phyloP scores from a whole-genome alignment of 2,113 vertebrate genomes.

The Nannobrachium achirus region DNA sequence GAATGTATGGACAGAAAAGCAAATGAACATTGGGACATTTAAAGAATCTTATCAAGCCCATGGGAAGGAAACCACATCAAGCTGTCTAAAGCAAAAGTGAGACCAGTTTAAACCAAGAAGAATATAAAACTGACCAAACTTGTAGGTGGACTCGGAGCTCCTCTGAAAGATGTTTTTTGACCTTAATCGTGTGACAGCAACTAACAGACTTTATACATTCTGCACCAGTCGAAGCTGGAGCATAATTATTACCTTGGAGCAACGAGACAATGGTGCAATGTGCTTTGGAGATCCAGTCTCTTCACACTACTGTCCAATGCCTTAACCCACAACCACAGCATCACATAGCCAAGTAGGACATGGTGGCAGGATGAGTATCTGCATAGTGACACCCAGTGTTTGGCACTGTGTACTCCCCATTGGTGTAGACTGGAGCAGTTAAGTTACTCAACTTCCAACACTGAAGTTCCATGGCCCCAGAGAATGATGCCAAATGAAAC shows the following conservation, averaged over 20 bases:
- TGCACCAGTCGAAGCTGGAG: constrained; percentile 34
- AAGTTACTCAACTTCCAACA: constrained; percentile 31
- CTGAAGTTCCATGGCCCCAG: constrained; percentile 34
- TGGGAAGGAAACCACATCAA: constrained; percentile 55
- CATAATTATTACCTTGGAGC: constrained; percentile 46
- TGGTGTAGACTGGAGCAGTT: constrained; percentile 25
- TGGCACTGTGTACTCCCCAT: constrained; percentile 17
- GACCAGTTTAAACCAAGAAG: constrained; percentile 36
- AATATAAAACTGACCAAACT: constrained; percentile 44
- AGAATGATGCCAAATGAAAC: constrained; percentile 50
- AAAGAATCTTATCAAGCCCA: constrained; percentile 57
- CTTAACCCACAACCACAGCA: constrained; percentile 72
- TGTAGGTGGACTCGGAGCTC: constrained; percentile 15
- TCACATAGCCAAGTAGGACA: constrained; percentile 30
- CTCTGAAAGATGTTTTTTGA: constrained; percentile 8
- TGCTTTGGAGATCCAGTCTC: constrained; percentile 48
- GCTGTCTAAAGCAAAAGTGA: constrained; percentile 29
- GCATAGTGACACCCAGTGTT: constrained; percentile 42
- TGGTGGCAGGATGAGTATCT: constrained; percentile 26
- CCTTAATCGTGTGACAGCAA: constrained; percentile 33
- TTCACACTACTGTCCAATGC: constrained; percentile 74
- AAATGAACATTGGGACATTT: constrained; percentile 57
- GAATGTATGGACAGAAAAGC: constrained; percentile 71
- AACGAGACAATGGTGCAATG: constrained; percentile 30
- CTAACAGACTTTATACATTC: constrained; percentile 31